These are phyloP conservation scores for Periophthalmus magnuspinnatus DNA, from an alignment of 2,797 vertebrate genomes.

Conservation along the genomic window DNA sequence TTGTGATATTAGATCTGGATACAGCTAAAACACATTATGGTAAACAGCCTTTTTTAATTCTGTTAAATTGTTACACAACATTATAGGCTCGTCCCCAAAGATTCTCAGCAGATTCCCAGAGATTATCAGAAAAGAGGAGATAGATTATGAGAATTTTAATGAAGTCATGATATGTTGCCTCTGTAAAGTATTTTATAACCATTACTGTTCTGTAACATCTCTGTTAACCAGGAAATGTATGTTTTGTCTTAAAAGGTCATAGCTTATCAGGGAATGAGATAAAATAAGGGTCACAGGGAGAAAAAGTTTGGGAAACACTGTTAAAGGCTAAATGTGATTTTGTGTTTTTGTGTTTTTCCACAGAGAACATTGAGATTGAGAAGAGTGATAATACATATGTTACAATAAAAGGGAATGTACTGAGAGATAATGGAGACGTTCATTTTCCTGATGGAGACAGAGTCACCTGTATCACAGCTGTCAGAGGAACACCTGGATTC, in stretches of 20 bases:
- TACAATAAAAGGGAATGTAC: rapidly evolving
- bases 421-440: slow-evolving; percentile 56
- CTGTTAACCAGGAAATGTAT: too few relatives aligned
- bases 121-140: too few relatives aligned
- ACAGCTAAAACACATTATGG: background rate
- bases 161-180: too few relatives aligned
- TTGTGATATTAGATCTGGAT: rapidly evolving
- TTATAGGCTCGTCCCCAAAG: background rate
- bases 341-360: slow-evolving; percentile 24
- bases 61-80: rapidly evolving
- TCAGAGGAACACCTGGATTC: slow-evolving; percentile 46
- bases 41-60: slow-evolving; percentile 18
- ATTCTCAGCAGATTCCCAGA: too few relatives aligned
- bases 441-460: rapidly evolving
- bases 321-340: too few relatives aligned
- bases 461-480: slow-evolving; percentile 49
- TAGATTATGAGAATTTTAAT: too few relatives aligned
- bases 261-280: too few relatives aligned
- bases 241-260: too few relatives aligned
- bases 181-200: too few relatives aligned
- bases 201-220: too few relatives aligned
- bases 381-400: rapidly evolving
- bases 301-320: too few relatives aligned
- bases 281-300: too few relatives aligned
- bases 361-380: slow-evolving; percentile 54